These are phyloP conservation scores for Athetis lepigone DNA, from an alignment of 2,888 invertebrate genomes.

Conservation along the genomic window DNA sequence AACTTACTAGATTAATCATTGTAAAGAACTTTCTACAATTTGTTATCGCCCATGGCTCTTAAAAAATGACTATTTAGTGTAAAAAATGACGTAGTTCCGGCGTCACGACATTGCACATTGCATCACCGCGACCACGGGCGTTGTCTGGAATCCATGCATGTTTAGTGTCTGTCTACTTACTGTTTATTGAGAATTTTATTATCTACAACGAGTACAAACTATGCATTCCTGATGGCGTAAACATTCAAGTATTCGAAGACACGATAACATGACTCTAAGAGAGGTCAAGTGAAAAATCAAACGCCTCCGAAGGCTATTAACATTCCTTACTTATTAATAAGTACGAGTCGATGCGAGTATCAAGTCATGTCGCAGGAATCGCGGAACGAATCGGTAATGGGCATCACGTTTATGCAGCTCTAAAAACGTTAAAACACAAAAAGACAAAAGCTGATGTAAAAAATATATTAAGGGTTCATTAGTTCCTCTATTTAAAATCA, in stretches of 20 bases:
- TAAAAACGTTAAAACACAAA: slow-evolving; percentile 35
- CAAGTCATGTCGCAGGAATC: slow-evolving; percentile 72
- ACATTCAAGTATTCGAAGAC: slow-evolving; percentile 72
- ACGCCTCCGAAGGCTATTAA: slow-evolving; percentile 76
- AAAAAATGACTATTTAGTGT: slow-evolving; percentile 49
- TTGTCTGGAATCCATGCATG: slow-evolving; percentile 72
- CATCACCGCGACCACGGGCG: slow-evolving; percentile 70
- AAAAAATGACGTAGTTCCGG: slow-evolving; percentile 61
- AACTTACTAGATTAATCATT: slow-evolving; percentile 58
- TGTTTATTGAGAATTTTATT: slow-evolving; percentile 78
- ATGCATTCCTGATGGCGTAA: slow-evolving; percentile 71
- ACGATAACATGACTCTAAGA: slow-evolving; percentile 69
- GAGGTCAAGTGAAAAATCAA: slow-evolving; percentile 79
- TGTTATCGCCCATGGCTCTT: slow-evolving; percentile 49
- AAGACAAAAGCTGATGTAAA: slow-evolving; percentile 18
- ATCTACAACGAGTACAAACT: slow-evolving; percentile 70
- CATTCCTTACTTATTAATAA: slow-evolving; percentile 79
- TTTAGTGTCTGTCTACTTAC: slow-evolving; percentile 66
- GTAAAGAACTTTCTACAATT: slow-evolving; percentile 68
- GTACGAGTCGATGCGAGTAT: slow-evolving; percentile 64
- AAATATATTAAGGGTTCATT: slow-evolving; percentile 13
- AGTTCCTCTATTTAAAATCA: slow-evolving; percentile 18
- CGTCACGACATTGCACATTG: slow-evolving; percentile 65
- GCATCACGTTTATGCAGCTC: slow-evolving; percentile 51
- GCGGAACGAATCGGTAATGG: slow-evolving; percentile 71